A percentile compares a stretch with the other conserved stretches of the same genome.
Conservation (phyloP, 2,113 vertebrate species). For the Tretioscincus oriximinensis region DNA sequence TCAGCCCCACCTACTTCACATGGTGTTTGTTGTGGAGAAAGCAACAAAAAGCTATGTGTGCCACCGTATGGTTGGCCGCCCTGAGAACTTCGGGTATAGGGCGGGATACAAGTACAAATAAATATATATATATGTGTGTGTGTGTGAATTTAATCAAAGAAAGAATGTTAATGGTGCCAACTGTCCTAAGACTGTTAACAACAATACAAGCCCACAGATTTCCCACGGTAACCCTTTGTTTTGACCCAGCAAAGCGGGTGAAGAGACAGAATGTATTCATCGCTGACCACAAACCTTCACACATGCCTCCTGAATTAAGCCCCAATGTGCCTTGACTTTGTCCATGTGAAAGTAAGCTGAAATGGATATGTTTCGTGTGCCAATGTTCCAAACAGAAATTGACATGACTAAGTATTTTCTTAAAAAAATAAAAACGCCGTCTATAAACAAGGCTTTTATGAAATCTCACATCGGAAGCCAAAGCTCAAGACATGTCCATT, state of each 20-base stretch:
- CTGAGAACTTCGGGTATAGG: too few species aligned
- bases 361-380: constrained; percentile 7
- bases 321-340: constrained; percentile 11
- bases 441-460: constrained; percentile 2
- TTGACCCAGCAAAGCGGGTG: background rate
- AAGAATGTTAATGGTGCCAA: background rate
- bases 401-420: background rate
- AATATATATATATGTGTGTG: too few species aligned
- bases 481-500: background rate
- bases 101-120: too few species aligned
- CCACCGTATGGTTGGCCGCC: too few species aligned
- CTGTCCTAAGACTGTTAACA: background rate
- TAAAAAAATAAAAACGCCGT: background rate
- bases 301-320: constrained; percentile 8
- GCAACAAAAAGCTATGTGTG: too few species aligned
- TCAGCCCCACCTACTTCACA: too few species aligned
- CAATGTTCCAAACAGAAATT: background rate
- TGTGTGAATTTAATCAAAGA: background rate
- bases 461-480: constrained; percentile 18
- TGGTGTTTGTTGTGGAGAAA: too few species aligned
- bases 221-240: constrained; percentile 10
- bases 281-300: constrained; percentile 1
- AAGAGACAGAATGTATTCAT: background rate
- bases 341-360: constrained; percentile 8
- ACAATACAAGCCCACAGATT: constrained; percentile 5